phyloP scores from a whole-genome alignment of 2,888 invertebrate species.

The Leistus spinibarbis region DNA sequence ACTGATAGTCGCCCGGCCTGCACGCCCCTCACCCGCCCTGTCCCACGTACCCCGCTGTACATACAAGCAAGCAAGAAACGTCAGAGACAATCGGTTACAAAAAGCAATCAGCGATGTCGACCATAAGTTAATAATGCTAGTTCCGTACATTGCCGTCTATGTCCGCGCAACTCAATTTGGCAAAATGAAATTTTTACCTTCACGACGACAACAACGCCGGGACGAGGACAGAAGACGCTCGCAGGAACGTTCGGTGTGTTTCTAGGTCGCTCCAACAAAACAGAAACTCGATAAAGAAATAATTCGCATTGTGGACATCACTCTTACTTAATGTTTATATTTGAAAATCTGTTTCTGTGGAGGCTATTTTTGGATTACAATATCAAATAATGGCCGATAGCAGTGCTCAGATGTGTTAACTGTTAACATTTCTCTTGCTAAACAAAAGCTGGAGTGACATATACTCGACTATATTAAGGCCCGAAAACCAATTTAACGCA shows the following conservation, averaged over 20 bases:
- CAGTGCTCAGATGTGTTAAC: no score
- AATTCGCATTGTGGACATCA: neutral
- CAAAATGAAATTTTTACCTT: constrained; percentile 36
- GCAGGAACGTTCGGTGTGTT: neutral
- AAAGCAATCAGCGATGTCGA: constrained; percentile 35
- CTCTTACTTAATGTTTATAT: no score
- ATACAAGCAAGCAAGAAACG: neutral
- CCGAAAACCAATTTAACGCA: no score
- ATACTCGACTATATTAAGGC: no score
- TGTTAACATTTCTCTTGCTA: no score
- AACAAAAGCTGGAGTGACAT: no score
- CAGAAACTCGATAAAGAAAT: neutral
- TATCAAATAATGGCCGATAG: no score
- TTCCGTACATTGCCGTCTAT: constrained; percentile 1
- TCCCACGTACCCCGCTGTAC: neutral
- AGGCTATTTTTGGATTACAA: no score
- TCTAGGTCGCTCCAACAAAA: neutral
- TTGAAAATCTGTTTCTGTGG: no score
- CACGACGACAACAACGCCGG: neutral
- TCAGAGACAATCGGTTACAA: constrained; percentile 1
- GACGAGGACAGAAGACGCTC: neutral
- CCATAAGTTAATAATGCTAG: constrained; percentile 33
- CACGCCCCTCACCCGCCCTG: no score
- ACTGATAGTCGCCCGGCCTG: neutral
- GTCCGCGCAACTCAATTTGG: constrained; percentile 33